Base-by-base conservation (phyloP, 2,113 vertebrate genomes). In the Zapus hudsonius region DNA sequence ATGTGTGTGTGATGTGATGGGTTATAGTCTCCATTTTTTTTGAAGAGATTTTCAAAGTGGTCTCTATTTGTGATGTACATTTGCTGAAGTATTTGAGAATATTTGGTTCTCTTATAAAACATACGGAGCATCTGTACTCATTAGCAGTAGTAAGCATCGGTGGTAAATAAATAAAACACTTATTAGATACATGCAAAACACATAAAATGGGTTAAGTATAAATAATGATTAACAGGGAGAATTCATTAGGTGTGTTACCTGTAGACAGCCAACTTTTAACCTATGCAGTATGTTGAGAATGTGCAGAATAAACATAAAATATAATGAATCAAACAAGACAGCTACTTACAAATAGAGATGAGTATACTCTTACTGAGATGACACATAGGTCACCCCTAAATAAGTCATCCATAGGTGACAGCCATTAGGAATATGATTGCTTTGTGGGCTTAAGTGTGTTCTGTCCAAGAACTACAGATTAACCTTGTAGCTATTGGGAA, bases 41-140 rank as follows among this genome's bases (percentile, higher is more conserved):
- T 52, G 67, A 88, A 91, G 66, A 59, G 11, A 31, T 7, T 55
- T 75, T 10, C n/a, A 31, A n/a, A 83, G 47, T 44, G 13, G n/a
- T 67, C 63, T 76, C 61, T 75, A 31, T 42, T 78, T 75, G 4
- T 36, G 36, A 82, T 52, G 16, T 42, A 23, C 23, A 74, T 91
- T 92, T 79, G 72, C 25, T 67, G 13, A 52, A 40, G 31, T 78
- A 87, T 61, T 81, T 72, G 42, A 95, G 67, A 89, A 63, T 73
- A 91, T 63, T 87, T 72, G n/a, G 29, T 87, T 83, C 64, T 84
- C 15, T 52, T 84, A 5, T 22, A 52, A 76, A 81, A 52, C 6
- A 57, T 79, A 61, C n/a, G 59, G n/a, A 57, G 40, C 52, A 57
- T 27, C 9, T 52, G 27, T 23, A 66, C 2, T 63, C 64, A 59